Evolutionary conservation across 2,888 invertebrate species (phyloP).

Genomic region (Cecidostiba fungosa): DNA sequence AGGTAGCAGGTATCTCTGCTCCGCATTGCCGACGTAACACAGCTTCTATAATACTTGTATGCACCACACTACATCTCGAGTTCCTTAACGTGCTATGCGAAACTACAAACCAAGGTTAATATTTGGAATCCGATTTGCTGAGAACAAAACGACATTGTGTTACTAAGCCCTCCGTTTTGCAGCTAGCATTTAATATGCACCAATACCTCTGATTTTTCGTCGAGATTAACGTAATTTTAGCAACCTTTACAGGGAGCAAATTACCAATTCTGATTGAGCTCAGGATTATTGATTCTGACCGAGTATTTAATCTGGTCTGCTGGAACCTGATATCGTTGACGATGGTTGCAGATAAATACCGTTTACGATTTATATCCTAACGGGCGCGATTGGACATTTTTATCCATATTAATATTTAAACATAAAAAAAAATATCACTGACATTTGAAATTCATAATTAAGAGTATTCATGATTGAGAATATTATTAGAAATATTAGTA

Average conservation of each 20-base stretch:
- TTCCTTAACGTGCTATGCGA: background rate
- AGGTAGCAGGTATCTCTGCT: background rate
- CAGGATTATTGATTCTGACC: background rate
- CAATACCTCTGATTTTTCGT: no score
- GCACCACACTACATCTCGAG: background rate
- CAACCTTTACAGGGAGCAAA: background rate
- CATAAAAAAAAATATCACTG: no score
- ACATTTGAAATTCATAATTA: no score
- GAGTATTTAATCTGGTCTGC: background rate
- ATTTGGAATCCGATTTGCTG: constrained; percentile 16
- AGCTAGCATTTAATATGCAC: background rate
- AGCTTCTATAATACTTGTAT: background rate
- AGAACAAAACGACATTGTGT: background rate
- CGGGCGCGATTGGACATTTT: background rate
- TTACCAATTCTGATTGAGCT: background rate
- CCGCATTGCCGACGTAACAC: background rate
- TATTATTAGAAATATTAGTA: constrained; percentile 11
- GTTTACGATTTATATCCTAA: background rate
- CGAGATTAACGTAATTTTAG: no score
- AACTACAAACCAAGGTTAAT: background rate
- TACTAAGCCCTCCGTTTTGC: background rate
- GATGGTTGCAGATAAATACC: background rate
- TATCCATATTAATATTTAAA: no score
- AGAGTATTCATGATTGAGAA: constrained; percentile 23
- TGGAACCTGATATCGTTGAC: background rate